These are phyloP conservation scores for Cardiocondyla obscurior DNA, from an alignment of 1,140 invertebrate genomes.

Conservation along the genomic window DNA sequence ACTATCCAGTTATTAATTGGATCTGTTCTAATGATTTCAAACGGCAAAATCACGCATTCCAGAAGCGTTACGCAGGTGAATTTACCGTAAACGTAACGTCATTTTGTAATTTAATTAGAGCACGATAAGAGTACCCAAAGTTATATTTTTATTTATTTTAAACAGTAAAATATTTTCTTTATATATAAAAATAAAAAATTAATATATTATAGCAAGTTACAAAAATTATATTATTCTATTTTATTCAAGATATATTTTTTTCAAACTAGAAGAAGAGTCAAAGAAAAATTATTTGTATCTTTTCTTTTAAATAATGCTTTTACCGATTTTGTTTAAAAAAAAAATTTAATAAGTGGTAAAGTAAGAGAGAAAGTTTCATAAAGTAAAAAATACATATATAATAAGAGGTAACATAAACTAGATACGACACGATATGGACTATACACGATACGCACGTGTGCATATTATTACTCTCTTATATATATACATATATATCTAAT, in stretches of 20 bases:
- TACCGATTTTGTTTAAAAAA: no score
- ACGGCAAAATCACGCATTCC: slow-evolving; percentile 6
- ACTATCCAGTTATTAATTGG: slow-evolving; percentile 45
- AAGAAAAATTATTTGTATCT: no score
- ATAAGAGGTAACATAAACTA: neutral
- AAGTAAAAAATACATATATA: neutral
- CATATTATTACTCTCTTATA: slow-evolving; percentile 7
- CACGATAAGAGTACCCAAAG: neutral
- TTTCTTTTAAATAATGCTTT: no score
- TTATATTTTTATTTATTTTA: neutral
- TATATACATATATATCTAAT: no score
- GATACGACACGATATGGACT: neutral
- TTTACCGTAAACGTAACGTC: slow-evolving; percentile 26
- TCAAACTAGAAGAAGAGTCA: no score
- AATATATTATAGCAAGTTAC: neutral
- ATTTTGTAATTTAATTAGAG: slow-evolving; percentile 17
- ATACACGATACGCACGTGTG: neutral
- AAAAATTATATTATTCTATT: neutral
- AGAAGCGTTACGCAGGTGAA: neutral
- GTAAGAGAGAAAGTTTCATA: neutral
- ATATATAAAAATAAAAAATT: neutral
- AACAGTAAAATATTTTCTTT: neutral
- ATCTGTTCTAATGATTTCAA: slow-evolving; percentile 32
- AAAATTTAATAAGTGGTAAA: neutral
- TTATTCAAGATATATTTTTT: no score